Percentiles rank a stretch among this genome's conserved stretches.
phyloP scores from a whole-genome alignment of 2,888 invertebrate species.

The Drosophila lutescens region DNA sequence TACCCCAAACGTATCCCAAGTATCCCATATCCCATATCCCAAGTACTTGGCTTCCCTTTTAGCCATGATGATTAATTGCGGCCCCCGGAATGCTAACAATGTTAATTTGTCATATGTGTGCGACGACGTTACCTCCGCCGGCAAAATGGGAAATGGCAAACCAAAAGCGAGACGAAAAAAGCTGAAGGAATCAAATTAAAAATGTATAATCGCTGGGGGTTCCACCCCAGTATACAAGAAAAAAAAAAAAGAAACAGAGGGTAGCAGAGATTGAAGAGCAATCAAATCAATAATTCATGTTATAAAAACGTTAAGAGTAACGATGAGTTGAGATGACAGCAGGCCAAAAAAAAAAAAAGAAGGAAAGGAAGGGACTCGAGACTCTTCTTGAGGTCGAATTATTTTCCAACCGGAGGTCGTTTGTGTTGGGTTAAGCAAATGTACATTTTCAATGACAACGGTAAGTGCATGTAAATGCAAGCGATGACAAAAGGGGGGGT shows the following conservation, averaged over 20 bases:
- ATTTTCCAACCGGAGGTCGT: constrained; percentile 20
- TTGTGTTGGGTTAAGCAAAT: constrained; percentile 50
- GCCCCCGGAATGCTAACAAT: constrained; percentile 70
- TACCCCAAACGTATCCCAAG: background rate
- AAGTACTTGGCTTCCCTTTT: background rate
- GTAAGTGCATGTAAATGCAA: constrained; percentile 79
- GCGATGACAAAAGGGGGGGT: constrained; percentile 30
- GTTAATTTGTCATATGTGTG: constrained; percentile 75
- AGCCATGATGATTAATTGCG: constrained; percentile 70
- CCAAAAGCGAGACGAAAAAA: constrained; percentile 3
- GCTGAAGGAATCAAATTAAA: constrained; percentile 74
- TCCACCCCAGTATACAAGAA: too few relatives aligned
- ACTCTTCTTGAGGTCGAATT: constrained; percentile 40
- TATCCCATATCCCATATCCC: too few relatives aligned
- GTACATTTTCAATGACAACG: constrained; percentile 78
- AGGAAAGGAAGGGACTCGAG: background rate
- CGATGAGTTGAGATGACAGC: constrained; percentile 6
- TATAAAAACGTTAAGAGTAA: constrained; percentile 62
- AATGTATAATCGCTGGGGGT: constrained; percentile 66
- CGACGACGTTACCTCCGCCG: constrained; percentile 40
- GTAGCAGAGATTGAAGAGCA: constrained; percentile 48
- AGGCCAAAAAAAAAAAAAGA: background rate
- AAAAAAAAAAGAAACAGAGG: background rate
- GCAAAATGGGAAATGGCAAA: constrained; percentile 13
- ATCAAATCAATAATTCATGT: constrained; percentile 79